A percentile compares a stretch with the other conserved stretches of the same genome.
phyloP scores from a whole-genome alignment of 30 jellyfish, hydroid and myxozoan genomes.

The Cassiopea xamachana region DNA sequence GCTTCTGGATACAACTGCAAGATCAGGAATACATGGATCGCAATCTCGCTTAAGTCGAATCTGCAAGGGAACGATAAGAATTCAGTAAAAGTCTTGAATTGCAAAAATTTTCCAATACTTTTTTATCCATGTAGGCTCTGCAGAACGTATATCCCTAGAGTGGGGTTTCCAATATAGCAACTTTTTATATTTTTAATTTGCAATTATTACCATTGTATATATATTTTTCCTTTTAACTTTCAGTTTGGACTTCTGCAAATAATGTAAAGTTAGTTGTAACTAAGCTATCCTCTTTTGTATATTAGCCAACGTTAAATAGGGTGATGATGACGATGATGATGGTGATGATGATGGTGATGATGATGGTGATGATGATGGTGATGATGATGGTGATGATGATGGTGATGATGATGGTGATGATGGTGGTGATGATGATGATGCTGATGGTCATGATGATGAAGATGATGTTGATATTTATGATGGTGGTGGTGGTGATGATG shows the following conservation, averaged over 20 bases:
- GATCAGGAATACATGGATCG: slow-evolving; percentile 86
- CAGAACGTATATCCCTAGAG: no score
- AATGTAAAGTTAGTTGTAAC: no score
- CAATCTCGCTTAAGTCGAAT: slow-evolving; percentile 82
- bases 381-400: not conserved
- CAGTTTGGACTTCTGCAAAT: no score
- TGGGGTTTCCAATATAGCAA: no score
- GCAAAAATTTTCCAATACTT: no score
- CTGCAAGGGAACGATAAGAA: slow-evolving; percentile 32
- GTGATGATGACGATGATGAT: not conserved
- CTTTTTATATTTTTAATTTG: no score
- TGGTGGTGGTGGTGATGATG: not conserved
- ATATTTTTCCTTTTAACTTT: no score
- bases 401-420: not conserved
- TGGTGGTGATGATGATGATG: not conserved
- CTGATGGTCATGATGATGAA: not conserved
- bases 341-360: not conserved
- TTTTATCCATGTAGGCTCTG: no score
- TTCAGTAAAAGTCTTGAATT: not conserved
- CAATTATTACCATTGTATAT: no score
- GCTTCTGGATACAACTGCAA: slow-evolving; percentile 35
- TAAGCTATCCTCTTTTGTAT: no score
- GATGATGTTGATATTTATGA: not conserved
- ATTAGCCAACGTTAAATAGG: no score
- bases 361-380: not conserved